A percentile compares a stretch with the other conserved stretches of the same genome.
phyloP scores from a whole-genome alignment of 2,888 invertebrate species.

The Eudasyphora cyanicolor region DNA sequence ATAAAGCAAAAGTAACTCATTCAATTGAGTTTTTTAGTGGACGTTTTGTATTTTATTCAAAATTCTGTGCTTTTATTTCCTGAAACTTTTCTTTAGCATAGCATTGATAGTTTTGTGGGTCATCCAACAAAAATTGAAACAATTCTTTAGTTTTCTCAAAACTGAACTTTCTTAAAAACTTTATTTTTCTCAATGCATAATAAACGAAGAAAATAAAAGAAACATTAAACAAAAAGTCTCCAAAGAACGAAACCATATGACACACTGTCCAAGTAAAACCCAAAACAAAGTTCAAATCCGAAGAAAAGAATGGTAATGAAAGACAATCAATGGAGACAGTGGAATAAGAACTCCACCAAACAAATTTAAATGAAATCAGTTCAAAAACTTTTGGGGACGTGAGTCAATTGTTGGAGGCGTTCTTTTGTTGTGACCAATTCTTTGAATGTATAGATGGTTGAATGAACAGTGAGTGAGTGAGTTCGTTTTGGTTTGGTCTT shows the following conservation, averaged over 20 bases:
- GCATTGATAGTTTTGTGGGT: too few relatives aligned
- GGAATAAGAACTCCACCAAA: background rate
- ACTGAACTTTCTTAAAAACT: background rate
- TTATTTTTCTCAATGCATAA: background rate
- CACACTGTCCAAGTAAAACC: too few relatives aligned
- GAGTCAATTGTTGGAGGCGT: constrained; percentile 60
- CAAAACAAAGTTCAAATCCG: constrained; percentile 13
- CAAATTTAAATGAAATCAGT: constrained; percentile 62
- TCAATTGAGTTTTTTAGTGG: too few relatives aligned
- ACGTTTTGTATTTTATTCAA: too few relatives aligned
- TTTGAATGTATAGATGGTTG: background rate
- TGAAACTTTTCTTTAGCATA: too few relatives aligned
- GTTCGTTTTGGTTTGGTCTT: background rate
- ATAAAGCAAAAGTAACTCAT: too few relatives aligned
- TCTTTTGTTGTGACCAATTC: constrained; percentile 31
- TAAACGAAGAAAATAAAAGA: constrained; percentile 4
- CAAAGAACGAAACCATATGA: background rate
- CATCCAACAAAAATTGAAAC: background rate
- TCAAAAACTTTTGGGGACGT: constrained; percentile 64
- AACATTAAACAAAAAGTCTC: background rate
- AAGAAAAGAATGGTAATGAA: constrained; percentile 34
- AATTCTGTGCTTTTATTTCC: too few relatives aligned
- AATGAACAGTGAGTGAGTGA: background rate
- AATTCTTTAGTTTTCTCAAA: background rate
- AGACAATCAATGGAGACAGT: constrained; percentile 35